phyloP scores from a whole-genome alignment of 2,888 invertebrate genomes.

The Agrochola lychnidis region DNA sequence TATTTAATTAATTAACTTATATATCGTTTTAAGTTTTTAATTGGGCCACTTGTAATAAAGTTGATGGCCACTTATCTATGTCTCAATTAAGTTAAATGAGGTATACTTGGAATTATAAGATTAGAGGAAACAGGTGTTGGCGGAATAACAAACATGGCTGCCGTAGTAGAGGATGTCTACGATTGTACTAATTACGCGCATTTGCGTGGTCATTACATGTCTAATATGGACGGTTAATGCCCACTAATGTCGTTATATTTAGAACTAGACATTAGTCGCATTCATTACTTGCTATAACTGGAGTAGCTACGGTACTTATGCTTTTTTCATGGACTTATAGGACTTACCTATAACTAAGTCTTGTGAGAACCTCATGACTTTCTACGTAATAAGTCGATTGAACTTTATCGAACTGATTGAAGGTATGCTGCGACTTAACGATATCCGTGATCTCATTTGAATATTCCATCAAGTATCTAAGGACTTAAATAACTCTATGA shows the following conservation, averaged over 20 bases:
- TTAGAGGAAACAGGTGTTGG: conserved; percentile 71
- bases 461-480: conserved; percentile 56
- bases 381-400: conserved; percentile 7
- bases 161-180: conserved; percentile 54
- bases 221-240: conserved; percentile 58
- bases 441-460: conserved; percentile 56
- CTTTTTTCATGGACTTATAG: conserved; percentile 10
- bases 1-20: conserved; percentile 70
- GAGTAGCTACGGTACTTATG: background rate
- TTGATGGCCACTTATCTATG: conserved; percentile 73
- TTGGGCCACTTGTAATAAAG: conserved; percentile 71
- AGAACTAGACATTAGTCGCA: conserved; percentile 41
- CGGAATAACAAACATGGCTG: conserved; percentile 53
- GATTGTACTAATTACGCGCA: conserved; percentile 54
- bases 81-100: conserved; percentile 73
- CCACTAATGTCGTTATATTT: conserved; percentile 47
- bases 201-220: conserved; percentile 49
- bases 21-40: conserved; percentile 68
- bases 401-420: conserved; percentile 23
- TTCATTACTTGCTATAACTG: conserved; percentile 4
- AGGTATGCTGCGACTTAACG: conserved; percentile 26
- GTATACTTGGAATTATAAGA: conserved; percentile 64
- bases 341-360: background rate
- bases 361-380: background rate
- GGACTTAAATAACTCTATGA: conserved; percentile 57